These are phyloP conservation scores for Pseudochaenichthys georgianus DNA, from an alignment of 2,797 vertebrate genomes.

Conservation along the genomic window DNA sequence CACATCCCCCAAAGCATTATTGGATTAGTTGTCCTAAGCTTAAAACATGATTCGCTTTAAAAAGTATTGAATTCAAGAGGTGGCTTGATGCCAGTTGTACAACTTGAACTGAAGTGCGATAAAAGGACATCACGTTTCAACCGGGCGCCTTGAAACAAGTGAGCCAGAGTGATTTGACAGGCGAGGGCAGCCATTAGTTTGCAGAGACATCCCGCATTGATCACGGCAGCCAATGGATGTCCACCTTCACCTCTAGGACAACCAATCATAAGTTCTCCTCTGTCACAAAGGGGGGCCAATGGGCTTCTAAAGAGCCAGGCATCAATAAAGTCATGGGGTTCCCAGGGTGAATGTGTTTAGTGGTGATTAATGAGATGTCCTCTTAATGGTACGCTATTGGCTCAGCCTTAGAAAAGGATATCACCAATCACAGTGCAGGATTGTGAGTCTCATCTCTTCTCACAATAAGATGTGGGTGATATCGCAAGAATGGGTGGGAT, in stretches of 20 bases:
- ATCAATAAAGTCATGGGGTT: conserved; percentile 76
- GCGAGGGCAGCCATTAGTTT: conserved; percentile 47
- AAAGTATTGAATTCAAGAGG: background rate
- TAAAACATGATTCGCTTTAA: background rate
- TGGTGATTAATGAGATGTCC: conserved; percentile 71
- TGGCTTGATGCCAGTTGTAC: background rate
- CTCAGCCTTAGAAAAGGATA: conserved; percentile 34
- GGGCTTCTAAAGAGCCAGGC: conserved; percentile 57
- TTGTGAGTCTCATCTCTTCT: conserved; percentile 36
- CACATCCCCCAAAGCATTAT: background rate
- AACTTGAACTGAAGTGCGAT: background rate
- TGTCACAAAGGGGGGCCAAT: conserved; percentile 40
- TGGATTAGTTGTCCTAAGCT: background rate
- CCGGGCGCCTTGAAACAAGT: conserved; percentile 29
- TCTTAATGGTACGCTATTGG: conserved; percentile 67
- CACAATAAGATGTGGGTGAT: conserved; percentile 23
- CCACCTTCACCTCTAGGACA: conserved; percentile 63
- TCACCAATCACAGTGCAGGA: conserved; percentile 48
- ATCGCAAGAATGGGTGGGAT: conserved; percentile 27
- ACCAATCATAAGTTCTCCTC: conserved; percentile 67
- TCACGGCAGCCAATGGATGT: conserved; percentile 65
- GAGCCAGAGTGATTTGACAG: conserved; percentile 34
- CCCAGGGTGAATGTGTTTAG: conserved; percentile 63
- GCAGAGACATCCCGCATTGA: conserved; percentile 50
- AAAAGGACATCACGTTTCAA: background rate